Base-by-base conservation (phyloP, 2,888 invertebrate genomes). In the Andrena bicolor region DNA sequence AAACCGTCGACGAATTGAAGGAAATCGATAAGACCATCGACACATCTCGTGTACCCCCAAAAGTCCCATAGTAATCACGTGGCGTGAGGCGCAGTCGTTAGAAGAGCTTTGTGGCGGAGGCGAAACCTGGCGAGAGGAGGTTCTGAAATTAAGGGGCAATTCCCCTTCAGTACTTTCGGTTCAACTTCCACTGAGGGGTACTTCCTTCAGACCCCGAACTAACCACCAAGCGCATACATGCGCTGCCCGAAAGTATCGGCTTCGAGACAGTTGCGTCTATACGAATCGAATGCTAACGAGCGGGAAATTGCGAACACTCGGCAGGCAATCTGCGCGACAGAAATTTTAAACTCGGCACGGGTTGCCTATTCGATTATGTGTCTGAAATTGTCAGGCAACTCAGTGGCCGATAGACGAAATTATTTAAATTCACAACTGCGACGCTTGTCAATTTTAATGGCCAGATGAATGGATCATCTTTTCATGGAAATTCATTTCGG, bases 51-150 rank as follows among this genome's bases (percentile, higher is more conserved):
- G 83, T 64, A 64, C 75, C 83, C 86, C 87, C 81, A 83, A 91
- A 88, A 89, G 89, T 91, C 90, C 90, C 90, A 89, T 88, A 91
- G 90, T 90, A 90, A 92, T 92, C 89, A 88, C 88, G 86, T 92
- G 90, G 91, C 93, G 92, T 93, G 92, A 90, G 90, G 88, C 82
- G 41, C 69, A 83, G 89, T 91, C 90, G 91, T 93, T 92, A 92
- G 88, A 90, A 85, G 85, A 83, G 78, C 88, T 83, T 83, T 81
- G 74, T 65, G 77, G 79, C 79, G 72, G 80, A 78, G 86, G 75
- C 71, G 82, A 76, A 73, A 78, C 75, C 85, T 75, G 56, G 64
- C 73, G 70, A 65, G 70, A 65, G 77, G 75, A 70, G 88, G 85
- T 84, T 86, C 82, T 81, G 86, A 92, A 92, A 92, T 92, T 92